Evolutionary conservation across 2,113 vertebrate species (phyloP), one percentile per base, ranked within the genome.

Genomic region (Zosterops borbonicus): DNA sequence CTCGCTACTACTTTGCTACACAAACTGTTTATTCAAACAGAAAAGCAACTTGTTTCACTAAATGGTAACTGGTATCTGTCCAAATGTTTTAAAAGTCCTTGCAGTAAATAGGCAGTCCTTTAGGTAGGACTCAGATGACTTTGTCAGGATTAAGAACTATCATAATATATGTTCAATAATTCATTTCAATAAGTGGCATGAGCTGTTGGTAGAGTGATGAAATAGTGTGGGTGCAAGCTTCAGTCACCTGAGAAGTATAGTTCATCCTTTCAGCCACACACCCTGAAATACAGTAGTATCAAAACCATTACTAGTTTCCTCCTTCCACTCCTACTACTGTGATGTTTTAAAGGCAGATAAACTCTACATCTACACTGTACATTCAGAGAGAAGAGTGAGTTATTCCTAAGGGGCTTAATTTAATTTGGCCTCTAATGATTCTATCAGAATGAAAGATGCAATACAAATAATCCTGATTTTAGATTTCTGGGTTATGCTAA

Each of bases 181-280:
- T 91, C 29, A 69, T 15, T 58, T 92, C 58, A 87, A 22, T 62
- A 92, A 84, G 49, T 14, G 67, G 53, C 20, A 59, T 21, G 29
- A 68, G 41, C 59, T 83, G 59, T n/a, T 65, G 47, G 50, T 20
- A 75, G 27, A 82, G 55, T 71, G 91, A 91, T 67, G 89, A 96
- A 91, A 94, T 29, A 52, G 55, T 15, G 24, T 87, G 67, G 52
- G 67, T 85, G 88, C 2, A 1, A 93, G 39, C 47, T 79, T 68
- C 84, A 73, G 76, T 42, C 65, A 87, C 44, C 33, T 60, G 52
- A 91, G 55, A 85, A 81, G 50, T n/a, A 46, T 62, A 78, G 73
- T 23, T 94, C 89, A 80, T 89, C 79, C 76, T 80, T 92, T 77
- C 69, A 84, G 74, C 55, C 63, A 78, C 90, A 93, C 75, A 29